Percentiles rank a stretch among this genome's conserved stretches.
These are phyloP conservation scores for Cosmorhoe ocellata DNA, from an alignment of 2,888 invertebrate genomes.

Conservation along the genomic window DNA sequence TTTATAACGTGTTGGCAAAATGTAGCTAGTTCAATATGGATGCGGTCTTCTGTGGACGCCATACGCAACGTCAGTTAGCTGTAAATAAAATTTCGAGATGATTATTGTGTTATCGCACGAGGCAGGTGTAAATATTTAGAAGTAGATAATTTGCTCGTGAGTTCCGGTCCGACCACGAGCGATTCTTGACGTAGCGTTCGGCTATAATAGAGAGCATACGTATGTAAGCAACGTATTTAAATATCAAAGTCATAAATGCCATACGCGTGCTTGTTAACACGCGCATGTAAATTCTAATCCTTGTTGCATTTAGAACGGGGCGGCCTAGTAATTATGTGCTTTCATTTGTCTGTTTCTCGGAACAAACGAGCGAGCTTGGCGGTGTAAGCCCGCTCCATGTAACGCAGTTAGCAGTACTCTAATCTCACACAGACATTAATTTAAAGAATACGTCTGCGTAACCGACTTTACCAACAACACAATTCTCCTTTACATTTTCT, in stretches of 20 bases:
- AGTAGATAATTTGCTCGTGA: too few relatives aligned
- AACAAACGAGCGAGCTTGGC: slow-evolving; percentile 73
- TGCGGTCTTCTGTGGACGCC: slow-evolving; percentile 3
- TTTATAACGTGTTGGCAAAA: slow-evolving; percentile 31
- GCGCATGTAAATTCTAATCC: slow-evolving; percentile 80
- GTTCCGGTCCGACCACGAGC: not conserved
- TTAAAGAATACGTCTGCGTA: slow-evolving; percentile 81
- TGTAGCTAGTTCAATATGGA: slow-evolving; percentile 21
- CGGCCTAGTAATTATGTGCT: slow-evolving; percentile 82
- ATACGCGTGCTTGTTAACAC: slow-evolving; percentile 77
- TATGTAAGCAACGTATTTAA: slow-evolving; percentile 53
- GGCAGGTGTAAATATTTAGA: too few relatives aligned
- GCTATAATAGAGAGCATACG: slow-evolving; percentile 1
- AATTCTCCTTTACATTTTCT: slow-evolving; percentile 81
- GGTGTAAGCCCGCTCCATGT: slow-evolving; percentile 77
- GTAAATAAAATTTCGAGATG: too few relatives aligned
- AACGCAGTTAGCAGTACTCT: slow-evolving; percentile 80
- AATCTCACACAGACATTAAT: slow-evolving; percentile 80
- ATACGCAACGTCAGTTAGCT: not conserved
- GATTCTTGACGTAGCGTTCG: not conserved
- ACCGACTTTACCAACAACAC: slow-evolving; percentile 75
- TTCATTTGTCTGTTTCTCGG: slow-evolving; percentile 79
- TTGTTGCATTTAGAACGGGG: slow-evolving; percentile 79
- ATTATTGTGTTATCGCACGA: not conserved
- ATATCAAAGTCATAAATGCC: slow-evolving; percentile 78